Evolutionary conservation across 1,140 invertebrate species (phyloP).

Genomic region (Gonatopus flavifemur): DNA sequence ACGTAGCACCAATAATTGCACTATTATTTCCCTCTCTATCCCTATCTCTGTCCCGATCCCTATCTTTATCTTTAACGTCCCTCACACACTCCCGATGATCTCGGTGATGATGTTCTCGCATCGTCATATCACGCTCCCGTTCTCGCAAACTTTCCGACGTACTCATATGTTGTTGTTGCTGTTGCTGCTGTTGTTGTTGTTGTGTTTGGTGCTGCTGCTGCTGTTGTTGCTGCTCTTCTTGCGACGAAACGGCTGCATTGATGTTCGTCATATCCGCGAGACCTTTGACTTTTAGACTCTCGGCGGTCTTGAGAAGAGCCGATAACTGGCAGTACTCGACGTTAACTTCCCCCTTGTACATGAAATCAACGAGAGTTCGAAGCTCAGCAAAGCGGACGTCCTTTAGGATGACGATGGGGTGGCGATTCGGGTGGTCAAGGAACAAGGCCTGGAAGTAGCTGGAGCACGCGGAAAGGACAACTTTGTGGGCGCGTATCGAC

Average conservation of each 20-base stretch:
- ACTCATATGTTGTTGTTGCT: slow-evolving; percentile 22
- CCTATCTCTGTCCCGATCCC: slow-evolving; percentile 23
- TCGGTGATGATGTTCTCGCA: slow-evolving; percentile 25
- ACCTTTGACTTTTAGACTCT: slow-evolving; percentile 88
- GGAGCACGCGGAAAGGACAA: slow-evolving; percentile 91
- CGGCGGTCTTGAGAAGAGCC: slow-evolving; percentile 87
- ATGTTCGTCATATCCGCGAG: slow-evolving; percentile 88
- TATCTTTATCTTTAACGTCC: slow-evolving; percentile 6
- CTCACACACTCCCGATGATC: slow-evolving; percentile 21
- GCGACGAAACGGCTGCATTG: slow-evolving; percentile 57
- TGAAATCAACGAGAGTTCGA: slow-evolving; percentile 90
- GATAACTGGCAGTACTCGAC: slow-evolving; percentile 90
- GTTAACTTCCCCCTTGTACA: slow-evolving; percentile 95
- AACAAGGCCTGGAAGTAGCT: slow-evolving; percentile 92
- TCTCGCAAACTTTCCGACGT: slow-evolving; percentile 21
- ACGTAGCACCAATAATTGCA: too few species aligned
- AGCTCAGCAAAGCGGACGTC: slow-evolving; percentile 89
- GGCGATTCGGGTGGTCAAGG: slow-evolving; percentile 84
- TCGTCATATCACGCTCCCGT: slow-evolving; percentile 25
- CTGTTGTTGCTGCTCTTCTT: slow-evolving; percentile 43
- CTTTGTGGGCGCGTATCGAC: slow-evolving; percentile 92
- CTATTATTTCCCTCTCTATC: slow-evolving; percentile 34
- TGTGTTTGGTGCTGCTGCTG: slow-evolving; percentile 19
- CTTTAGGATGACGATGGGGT: slow-evolving; percentile 91
- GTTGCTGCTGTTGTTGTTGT: slow-evolving; percentile 21